Percentiles rank a stretch among this genome's conserved stretches.
Conservation (phyloP, 1,140 invertebrate species). For the Ceratina calcarata region DNA sequence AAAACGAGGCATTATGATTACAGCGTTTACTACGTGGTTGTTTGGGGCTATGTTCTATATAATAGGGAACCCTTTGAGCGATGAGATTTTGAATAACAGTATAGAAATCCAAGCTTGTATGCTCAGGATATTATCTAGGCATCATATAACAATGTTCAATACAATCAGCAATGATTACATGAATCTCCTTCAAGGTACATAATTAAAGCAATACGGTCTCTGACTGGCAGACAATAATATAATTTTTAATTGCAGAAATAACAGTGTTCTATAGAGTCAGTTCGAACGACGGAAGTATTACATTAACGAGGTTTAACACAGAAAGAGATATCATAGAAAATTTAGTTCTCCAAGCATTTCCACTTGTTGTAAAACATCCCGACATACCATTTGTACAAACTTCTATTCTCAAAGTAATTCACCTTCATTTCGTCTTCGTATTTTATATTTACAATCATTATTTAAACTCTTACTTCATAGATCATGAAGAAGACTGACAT, state of each 20-base stretch:
- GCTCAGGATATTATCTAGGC: slow-evolving; percentile 69
- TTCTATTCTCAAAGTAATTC: slow-evolving; percentile 70
- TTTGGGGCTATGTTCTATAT: slow-evolving; percentile 75
- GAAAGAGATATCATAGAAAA: slow-evolving; percentile 64
- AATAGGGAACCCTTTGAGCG: slow-evolving; percentile 60
- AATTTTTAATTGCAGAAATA: slow-evolving; percentile 54
- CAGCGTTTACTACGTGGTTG: slow-evolving; percentile 75
- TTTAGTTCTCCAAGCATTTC: slow-evolving; percentile 68
- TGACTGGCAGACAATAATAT: not conserved
- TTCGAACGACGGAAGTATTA: slow-evolving; percentile 35
- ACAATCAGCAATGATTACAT: slow-evolving; percentile 69
- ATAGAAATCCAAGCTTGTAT: slow-evolving; percentile 74
- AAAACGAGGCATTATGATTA: slow-evolving; percentile 16
- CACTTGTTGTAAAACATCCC: slow-evolving; percentile 60
- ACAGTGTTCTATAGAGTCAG: slow-evolving; percentile 48
- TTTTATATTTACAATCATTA: slow-evolving; percentile 22
- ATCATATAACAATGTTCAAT: slow-evolving; percentile 66
- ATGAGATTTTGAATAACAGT: slow-evolving; percentile 61
- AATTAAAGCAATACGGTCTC: slow-evolving; percentile 7
- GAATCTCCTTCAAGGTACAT: slow-evolving; percentile 68
- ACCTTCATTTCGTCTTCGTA: slow-evolving; percentile 21
- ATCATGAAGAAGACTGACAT: slow-evolving; percentile 71
- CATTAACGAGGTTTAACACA: slow-evolving; percentile 64
- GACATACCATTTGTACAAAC: slow-evolving; percentile 60
- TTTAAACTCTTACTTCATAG: slow-evolving; percentile 50